Percentiles rank a stretch among this genome's conserved stretches.
Conservation (phyloP, 2,888 invertebrate species). For the Schizotus pectinicornis region DNA sequence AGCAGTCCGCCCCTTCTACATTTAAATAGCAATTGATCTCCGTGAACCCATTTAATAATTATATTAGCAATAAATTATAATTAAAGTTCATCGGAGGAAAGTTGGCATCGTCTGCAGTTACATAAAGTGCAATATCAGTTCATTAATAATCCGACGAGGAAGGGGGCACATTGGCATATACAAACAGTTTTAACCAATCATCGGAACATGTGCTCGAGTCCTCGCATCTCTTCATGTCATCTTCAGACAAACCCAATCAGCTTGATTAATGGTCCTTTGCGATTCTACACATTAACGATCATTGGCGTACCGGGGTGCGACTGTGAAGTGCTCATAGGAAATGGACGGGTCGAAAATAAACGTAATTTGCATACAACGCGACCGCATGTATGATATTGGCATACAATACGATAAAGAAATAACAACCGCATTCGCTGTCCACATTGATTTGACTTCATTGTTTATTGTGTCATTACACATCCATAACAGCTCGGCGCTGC, state of each 20-base stretch:
- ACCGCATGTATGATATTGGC: constrained; percentile 27
- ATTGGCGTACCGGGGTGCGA: constrained; percentile 31
- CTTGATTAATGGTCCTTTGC: constrained; percentile 36
- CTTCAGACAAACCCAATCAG: constrained; percentile 37
- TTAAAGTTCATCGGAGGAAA: constrained; percentile 43
- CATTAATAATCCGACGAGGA: constrained; percentile 43
- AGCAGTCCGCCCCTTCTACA: not conserved
- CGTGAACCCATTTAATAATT: constrained; percentile 42
- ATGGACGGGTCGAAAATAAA: constrained; percentile 12
- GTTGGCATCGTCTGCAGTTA: constrained; percentile 40
- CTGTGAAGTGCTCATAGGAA: constrained; percentile 16
- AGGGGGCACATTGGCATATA: constrained; percentile 32
- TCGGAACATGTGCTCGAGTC: constrained; percentile 35
- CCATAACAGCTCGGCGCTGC: constrained; percentile 28
- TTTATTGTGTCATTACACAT: constrained; percentile 30
- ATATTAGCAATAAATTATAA: constrained; percentile 45
- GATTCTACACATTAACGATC: constrained; percentile 31
- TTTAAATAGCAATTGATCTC: constrained; percentile 37
- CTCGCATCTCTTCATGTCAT: constrained; percentile 32
- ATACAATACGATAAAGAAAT: constrained; percentile 30
- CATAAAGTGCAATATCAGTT: constrained; percentile 44
- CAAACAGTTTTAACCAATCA: constrained; percentile 37
- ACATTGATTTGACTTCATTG: constrained; percentile 30
- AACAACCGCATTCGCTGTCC: constrained; percentile 28
- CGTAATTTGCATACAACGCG: constrained; percentile 28